Conservation (phyloP, 2,797 vertebrate species). For the Meda fulgida region DNA sequence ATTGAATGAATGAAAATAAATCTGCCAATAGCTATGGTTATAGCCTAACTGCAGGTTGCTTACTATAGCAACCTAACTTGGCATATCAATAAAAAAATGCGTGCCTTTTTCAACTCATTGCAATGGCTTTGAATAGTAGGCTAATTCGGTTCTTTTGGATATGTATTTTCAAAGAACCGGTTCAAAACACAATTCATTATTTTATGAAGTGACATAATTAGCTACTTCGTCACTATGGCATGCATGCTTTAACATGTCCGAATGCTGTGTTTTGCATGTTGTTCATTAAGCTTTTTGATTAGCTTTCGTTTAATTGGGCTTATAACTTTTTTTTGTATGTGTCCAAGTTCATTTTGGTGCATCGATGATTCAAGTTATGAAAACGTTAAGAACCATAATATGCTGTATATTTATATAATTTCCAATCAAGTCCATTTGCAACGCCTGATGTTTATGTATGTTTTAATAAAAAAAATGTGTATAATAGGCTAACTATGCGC, state of each 20-base stretch:
- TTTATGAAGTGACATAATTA: neutral
- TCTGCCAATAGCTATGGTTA: neutral
- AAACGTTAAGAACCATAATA: neutral
- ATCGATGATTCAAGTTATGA: neutral
- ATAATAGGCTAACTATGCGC: too few relatives aligned
- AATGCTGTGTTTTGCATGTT: neutral
- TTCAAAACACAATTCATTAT: neutral
- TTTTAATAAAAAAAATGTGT: neutral
- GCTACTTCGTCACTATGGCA: neutral
- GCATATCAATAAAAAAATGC: neutral
- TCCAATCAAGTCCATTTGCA: neutral
- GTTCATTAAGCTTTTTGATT: neutral
- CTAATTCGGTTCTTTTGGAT: constrained; percentile 5
- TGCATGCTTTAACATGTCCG: neutral
- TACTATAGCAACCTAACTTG: too few relatives aligned
- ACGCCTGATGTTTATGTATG: neutral
- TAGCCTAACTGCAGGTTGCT: neutral
- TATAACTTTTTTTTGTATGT: neutral
- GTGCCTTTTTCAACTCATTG: neutral
- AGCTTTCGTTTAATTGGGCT: neutral
- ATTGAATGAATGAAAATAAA: too few relatives aligned
- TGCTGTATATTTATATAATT: neutral
- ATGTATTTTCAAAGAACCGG: neutral
- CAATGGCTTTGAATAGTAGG: neutral
- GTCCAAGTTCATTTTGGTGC: neutral